A percentile compares a stretch with the other conserved stretches of the same genome.
Evolutionary conservation across 2,888 invertebrate genomes (phyloP).

Genomic region (Brachypalpus laphriformis): DNA sequence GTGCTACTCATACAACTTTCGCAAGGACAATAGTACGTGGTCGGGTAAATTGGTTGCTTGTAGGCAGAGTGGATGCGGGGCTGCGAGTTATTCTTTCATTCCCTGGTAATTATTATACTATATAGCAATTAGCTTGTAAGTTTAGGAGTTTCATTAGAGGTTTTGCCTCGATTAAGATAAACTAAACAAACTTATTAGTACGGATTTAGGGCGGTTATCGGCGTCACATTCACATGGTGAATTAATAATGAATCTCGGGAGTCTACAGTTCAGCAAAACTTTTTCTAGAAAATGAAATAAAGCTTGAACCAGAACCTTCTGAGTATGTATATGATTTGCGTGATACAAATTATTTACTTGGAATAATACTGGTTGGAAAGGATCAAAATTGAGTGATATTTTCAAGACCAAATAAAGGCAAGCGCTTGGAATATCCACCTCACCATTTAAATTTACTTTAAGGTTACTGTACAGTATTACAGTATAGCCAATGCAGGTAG

Average conservation of each 20-base stretch:
- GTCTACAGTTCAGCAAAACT: neutral
- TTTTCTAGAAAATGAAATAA: neutral
- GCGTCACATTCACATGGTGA: neutral
- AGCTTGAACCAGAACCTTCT: no score
- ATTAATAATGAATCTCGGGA: neutral
- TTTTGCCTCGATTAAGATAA: constrained; percentile 23
- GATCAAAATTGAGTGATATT: no score
- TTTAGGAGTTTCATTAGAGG: constrained; percentile 21
- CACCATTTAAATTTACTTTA: no score
- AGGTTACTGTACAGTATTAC: no score
- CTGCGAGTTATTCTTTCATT: neutral
- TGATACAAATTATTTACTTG: no score
- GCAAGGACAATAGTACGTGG: constrained; percentile 17
- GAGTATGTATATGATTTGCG: no score
- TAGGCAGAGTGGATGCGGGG: neutral
- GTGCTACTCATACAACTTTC: constrained; percentile 19
- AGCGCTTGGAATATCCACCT: no score
- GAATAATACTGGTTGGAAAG: no score
- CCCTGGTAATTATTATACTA: constrained; percentile 20
- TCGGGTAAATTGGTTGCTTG: constrained; percentile 27
- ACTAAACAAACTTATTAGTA: constrained; percentile 9
- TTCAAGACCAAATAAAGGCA: no score
- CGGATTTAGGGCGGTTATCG: neutral
- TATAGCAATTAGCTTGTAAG: constrained; percentile 20
- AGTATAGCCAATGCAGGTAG: no score